phyloP scores from a whole-genome alignment of 2,888 invertebrate genomes.

The Hyposoter dolosus region DNA sequence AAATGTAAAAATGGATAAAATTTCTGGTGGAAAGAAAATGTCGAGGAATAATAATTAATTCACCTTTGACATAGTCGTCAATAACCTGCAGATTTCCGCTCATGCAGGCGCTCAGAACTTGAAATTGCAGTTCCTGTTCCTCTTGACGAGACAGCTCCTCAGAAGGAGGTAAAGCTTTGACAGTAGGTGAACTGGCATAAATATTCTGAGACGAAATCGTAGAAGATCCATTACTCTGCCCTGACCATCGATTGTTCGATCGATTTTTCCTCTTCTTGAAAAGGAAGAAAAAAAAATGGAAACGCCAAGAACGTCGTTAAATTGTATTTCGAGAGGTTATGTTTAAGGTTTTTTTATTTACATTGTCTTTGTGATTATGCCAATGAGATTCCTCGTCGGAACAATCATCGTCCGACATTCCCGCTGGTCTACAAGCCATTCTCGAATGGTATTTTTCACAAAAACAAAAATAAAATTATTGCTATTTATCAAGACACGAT shows the following conservation, averaged over 20 bases:
- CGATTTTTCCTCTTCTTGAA: slow-evolving; percentile 30
- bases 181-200: background rate
- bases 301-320: slow-evolving; percentile 3
- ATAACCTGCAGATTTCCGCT: slow-evolving; percentile 73
- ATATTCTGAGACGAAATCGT: background rate
- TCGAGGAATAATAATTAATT: slow-evolving; percentile 37
- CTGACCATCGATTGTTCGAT: slow-evolving; percentile 29
- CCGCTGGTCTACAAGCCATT: slow-evolving; percentile 69
- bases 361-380: slow-evolving; percentile 39
- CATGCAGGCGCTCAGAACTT: slow-evolving; percentile 77
- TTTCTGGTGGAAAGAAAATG: background rate
- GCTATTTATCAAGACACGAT: background rate
- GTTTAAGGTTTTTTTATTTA: slow-evolving; percentile 39
- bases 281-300: slow-evolving; percentile 8
- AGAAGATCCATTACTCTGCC: slow-evolving; percentile 13
- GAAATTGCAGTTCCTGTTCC: slow-evolving; percentile 67
- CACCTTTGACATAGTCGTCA: slow-evolving; percentile 76
- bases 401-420: slow-evolving; percentile 72
- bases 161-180: background rate
- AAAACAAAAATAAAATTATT: background rate
- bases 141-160: slow-evolving; percentile 58
- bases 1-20: too few relatives aligned
- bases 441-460: slow-evolving; percentile 8
- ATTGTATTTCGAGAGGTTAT: slow-evolving; percentile 54
- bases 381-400: slow-evolving; percentile 63